Evolutionary conservation across 1,140 invertebrate species (phyloP).

Genomic region (Anadara kagoshimensis): DNA sequence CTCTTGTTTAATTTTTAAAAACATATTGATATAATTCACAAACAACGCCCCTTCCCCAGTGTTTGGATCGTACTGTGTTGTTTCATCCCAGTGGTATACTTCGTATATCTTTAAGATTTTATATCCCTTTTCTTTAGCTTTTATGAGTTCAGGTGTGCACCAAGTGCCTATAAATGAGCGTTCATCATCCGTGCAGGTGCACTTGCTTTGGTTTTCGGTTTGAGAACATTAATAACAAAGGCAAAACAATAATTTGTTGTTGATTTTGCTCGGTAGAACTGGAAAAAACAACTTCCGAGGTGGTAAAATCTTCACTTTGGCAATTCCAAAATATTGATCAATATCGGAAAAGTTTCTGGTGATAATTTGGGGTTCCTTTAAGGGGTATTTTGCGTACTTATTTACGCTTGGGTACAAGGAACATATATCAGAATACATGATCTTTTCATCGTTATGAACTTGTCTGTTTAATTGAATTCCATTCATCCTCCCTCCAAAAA

Average conservation of each 20-base stretch:
- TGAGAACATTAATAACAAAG: slow-evolving; percentile 2
- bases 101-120: slow-evolving; percentile 39
- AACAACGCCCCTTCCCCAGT: slow-evolving; percentile 35
- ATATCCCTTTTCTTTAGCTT: background rate
- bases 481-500: slow-evolving; percentile 3
- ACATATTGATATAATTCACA: slow-evolving; percentile 36
- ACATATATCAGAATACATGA: slow-evolving; percentile 6
- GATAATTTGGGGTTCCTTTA: slow-evolving; percentile 6
- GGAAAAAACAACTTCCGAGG: slow-evolving; percentile 7
- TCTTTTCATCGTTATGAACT: background rate
- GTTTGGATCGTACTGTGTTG: slow-evolving; percentile 53
- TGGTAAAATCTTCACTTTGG: slow-evolving; percentile 15
- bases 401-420: slow-evolving; percentile 16
- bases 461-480: background rate
- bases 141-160: slow-evolving; percentile 27
- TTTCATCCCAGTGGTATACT: slow-evolving; percentile 62
- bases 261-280: slow-evolving; percentile 2
- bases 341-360: slow-evolving; percentile 11
- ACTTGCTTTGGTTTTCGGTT: background rate
- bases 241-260: slow-evolving; percentile 3
- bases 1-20: slow-evolving; percentile 52
- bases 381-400: slow-evolving; percentile 18
- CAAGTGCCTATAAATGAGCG: background rate
- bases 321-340: slow-evolving; percentile 16
- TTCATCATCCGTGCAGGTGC: background rate